Evolutionary conservation across 64 coral and sea anemone genomes (phyloP), one percentile per base, ranked within the genome.

Genomic region (Pocillopora verrucosa): DNA sequence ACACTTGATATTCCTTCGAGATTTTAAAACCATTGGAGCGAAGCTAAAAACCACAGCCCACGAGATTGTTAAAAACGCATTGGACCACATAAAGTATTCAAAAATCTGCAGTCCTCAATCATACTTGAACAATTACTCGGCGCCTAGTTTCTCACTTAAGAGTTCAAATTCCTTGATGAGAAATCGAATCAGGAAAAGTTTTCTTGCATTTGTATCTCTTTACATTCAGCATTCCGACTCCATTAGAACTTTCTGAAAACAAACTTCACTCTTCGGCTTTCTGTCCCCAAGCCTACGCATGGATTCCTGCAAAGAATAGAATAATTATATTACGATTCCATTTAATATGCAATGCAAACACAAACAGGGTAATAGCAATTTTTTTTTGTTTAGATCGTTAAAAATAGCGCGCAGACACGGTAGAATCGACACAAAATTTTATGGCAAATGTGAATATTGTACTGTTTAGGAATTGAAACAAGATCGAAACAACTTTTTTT

Each of bases 41-140:
- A 85, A 57, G n/a, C 38, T 70, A n/a, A 56, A 85, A 85, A 85
- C 82, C 82, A 85, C 80, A 84, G 16, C 20, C 80, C 80, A 84
- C 61, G 35, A 20, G 56, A 57, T 85, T 85, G 45, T 85, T 45
- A 85, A 58, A 30, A 72, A 72, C 82, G 82, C 82, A 73, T 65
- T 85, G 82, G 51, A 85, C 37, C 36, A 85, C 38, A 85, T 72
- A 72, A 85, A 85, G 82, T 85, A 85, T 85, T 85, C 82, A 85
- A 20, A 70, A 70, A 57, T 70, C 64, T 72, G 41, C 51, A 26
- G 34, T 85, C 64, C 65, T 57, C 10, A 85, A 72, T 72, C 38
- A 85, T 85, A 19, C 25, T 38, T 41, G 64, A 65, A 85, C 82
- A 85, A 85, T 59, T 22, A 38, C 6, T 57, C 72, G 65, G 82